phyloP scores from a whole-genome alignment of 2,797 vertebrate species.

The Platyrinchus mystaceus region DNA sequence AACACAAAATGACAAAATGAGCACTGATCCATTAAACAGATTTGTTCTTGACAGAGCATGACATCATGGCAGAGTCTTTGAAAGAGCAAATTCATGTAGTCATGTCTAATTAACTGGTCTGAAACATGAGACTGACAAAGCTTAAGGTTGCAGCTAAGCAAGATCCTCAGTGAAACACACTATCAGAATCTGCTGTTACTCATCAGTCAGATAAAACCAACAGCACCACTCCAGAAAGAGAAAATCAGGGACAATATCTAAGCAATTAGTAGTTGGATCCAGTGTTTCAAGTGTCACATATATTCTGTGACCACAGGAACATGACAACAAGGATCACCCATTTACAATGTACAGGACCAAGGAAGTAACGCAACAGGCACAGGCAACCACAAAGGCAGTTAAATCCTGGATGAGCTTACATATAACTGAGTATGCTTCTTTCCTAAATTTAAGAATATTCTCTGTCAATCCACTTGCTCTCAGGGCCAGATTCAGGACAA shows the following conservation, averaged over 20 bases:
- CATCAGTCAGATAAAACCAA: neutral
- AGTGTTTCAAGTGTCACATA: neutral
- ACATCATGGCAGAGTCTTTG: neutral
- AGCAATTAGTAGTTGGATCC: neutral
- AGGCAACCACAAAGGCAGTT: neutral
- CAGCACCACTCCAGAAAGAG: neutral
- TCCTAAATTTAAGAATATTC: neutral
- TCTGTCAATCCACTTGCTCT: neutral
- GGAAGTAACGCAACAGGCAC: neutral
- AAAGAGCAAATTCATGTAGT: slow-evolving; percentile 10
- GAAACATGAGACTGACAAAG: slow-evolving; percentile 3
- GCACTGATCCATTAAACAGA: neutral
- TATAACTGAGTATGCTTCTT: neutral
- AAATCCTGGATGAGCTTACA: neutral
- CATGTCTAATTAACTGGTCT: neutral
- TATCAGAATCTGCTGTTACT: neutral
- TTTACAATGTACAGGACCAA: neutral
- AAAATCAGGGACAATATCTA: neutral
- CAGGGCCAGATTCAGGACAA: neutral
- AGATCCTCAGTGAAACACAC: neutral
- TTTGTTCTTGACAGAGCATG: neutral
- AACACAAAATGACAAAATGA: slow-evolving; percentile 18
- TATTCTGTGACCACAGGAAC: neutral
- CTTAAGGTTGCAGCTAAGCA: neutral
- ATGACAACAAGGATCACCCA: neutral